A percentile compares a stretch with the other conserved stretches of the same genome.
Conservation (phyloP, 2,888 invertebrate species). For the Rhingia campestris region DNA sequence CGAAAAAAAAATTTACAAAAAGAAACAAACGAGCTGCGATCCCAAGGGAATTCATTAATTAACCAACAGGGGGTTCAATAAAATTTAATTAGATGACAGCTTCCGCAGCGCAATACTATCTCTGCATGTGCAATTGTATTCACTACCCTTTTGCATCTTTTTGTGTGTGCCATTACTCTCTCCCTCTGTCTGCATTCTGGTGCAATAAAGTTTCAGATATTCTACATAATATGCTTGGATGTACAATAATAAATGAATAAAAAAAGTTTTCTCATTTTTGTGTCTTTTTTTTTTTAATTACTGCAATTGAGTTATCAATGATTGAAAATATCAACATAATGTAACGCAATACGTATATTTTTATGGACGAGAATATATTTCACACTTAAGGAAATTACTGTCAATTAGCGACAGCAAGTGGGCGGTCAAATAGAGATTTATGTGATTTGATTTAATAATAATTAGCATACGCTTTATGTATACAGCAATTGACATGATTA, state of each 20-base stretch:
- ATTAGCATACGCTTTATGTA: neutral
- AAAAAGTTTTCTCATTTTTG: too few species aligned
- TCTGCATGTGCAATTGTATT: neutral
- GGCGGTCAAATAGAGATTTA: constrained; percentile 29
- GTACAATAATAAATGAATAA: constrained; percentile 10
- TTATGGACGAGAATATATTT: neutral
- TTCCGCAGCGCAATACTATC: neutral
- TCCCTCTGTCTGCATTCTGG: constrained; percentile 6
- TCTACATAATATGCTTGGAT: neutral
- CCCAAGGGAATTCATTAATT: constrained; percentile 46
- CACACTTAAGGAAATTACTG: constrained; percentile 34
- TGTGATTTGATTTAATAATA: constrained; percentile 1
- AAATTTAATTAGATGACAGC: constrained; percentile 39
- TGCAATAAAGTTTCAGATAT: constrained; percentile 1
- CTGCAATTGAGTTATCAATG: constrained; percentile 22
- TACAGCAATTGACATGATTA: neutral
- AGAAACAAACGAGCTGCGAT: constrained; percentile 8
- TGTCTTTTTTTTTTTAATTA: constrained; percentile 15
- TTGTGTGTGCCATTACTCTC: neutral
- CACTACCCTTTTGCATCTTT: constrained; percentile 1
- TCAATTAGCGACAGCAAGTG: constrained; percentile 34
- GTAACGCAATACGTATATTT: neutral
- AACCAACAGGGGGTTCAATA: constrained; percentile 35
- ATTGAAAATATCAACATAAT: constrained; percentile 14
- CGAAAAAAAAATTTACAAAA: neutral